Conservation (phyloP, 2,888 invertebrate species). For the Gymnocheta viridis region DNA sequence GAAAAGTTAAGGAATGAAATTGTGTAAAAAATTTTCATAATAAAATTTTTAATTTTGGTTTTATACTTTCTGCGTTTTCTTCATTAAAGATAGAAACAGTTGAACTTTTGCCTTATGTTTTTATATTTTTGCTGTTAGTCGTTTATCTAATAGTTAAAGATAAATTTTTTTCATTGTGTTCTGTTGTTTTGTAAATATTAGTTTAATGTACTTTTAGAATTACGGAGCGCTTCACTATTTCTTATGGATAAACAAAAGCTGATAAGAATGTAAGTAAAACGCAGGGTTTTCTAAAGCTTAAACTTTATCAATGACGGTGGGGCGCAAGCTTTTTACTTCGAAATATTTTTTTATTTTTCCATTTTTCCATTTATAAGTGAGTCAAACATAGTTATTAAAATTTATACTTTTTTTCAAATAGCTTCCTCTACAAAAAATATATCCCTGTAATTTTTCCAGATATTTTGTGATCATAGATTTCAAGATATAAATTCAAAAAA, state of each 20-base stretch:
- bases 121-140: not conserved
- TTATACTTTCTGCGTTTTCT: not conserved
- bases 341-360: too few relatives aligned
- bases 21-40: slow-evolving; percentile 29
- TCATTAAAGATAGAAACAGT: not conserved
- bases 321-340: too few relatives aligned
- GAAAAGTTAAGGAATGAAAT: slow-evolving; percentile 28
- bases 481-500: too few relatives aligned
- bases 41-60: not conserved
- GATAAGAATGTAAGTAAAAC: not conserved
- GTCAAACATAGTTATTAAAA: too few relatives aligned
- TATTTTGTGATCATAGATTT: too few relatives aligned
- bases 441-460: too few relatives aligned
- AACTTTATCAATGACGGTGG: not conserved
- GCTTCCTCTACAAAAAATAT: too few relatives aligned
- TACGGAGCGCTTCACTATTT: not conserved
- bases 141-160: not conserved
- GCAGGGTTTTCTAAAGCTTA: not conserved
- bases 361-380: too few relatives aligned
- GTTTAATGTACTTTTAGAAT: not conserved
- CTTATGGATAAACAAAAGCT: not conserved
- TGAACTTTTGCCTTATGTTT: not conserved
- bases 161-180: not conserved
- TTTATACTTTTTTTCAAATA: too few relatives aligned
- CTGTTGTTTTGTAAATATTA: not conserved